These are phyloP conservation scores for Pipistrellus nathusii DNA, from an alignment of 2,797 vertebrate species.

Conservation along the genomic window DNA sequence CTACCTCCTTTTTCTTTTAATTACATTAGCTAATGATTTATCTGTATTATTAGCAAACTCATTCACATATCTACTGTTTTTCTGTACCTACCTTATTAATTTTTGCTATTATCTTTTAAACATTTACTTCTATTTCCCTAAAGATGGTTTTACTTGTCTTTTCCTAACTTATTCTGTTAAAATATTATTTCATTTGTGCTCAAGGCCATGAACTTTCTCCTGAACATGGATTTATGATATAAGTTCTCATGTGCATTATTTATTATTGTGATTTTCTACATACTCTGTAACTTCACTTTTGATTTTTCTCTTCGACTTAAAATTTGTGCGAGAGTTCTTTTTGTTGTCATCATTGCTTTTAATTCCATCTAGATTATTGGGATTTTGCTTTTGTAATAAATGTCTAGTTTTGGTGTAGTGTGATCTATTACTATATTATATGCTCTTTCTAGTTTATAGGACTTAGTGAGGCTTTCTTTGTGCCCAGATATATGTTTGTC, in stretches of 20 bases:
- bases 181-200: neutral
- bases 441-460: neutral
- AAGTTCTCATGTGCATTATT: neutral
- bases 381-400: neutral
- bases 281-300: neutral
- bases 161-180: neutral
- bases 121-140: neutral
- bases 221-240: neutral
- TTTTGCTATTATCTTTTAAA: neutral
- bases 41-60: neutral
- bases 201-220: neutral
- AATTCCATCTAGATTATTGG: neutral
- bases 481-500: neutral
- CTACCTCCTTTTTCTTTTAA: neutral
- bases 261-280: neutral
- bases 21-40: neutral
- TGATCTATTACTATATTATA: neutral
- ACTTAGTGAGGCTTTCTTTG: neutral
- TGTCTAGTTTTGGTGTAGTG: neutral
- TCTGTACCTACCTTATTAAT: neutral
- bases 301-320: conserved; percentile 6
- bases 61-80: neutral
- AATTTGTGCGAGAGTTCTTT: neutral
- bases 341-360: neutral
- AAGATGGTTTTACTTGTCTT: neutral